Percentiles rank a stretch among this genome's conserved stretches.
These are phyloP conservation scores for Lineus longissimus DNA, from an alignment of 1,140 invertebrate species.

Conservation along the genomic window DNA sequence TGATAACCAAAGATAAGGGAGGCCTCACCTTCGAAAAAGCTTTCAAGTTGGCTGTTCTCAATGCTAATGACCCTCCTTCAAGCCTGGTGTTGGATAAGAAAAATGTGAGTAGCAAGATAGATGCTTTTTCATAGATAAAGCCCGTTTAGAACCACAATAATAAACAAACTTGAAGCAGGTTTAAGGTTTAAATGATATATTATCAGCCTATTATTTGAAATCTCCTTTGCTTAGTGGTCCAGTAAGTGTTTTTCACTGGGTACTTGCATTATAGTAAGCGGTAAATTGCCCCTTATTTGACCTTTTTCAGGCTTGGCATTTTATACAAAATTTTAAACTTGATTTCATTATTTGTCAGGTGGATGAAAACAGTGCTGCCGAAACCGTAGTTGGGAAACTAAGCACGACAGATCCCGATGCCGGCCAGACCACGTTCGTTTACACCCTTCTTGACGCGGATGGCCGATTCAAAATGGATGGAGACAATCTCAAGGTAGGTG, in stretches of 20 bases:
- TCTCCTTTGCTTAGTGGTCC: too few relatives aligned
- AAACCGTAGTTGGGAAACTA: constrained; percentile 19
- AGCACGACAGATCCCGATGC: constrained; percentile 25
- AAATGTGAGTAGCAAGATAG: constrained; percentile 11
- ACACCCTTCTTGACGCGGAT: constrained; percentile 15
- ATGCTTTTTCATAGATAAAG: too few relatives aligned
- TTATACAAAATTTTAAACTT: neutral
- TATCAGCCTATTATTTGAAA: too few relatives aligned
- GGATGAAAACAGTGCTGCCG: constrained; percentile 16
- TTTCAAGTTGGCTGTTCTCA: constrained; percentile 12
- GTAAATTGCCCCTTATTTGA: neutral
- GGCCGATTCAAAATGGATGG: constrained; percentile 17
- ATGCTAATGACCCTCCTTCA: constrained; percentile 21
- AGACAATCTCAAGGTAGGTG: constrained; percentile 16
- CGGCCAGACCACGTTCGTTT: constrained; percentile 16
- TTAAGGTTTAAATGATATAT: too few relatives aligned
- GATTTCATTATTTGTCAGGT: constrained; percentile 13
- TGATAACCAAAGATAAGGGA: constrained; percentile 15
- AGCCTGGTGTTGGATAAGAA: constrained; percentile 14
- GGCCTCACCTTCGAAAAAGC: constrained; percentile 14
- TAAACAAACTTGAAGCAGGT: too few relatives aligned
- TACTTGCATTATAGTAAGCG: neutral
- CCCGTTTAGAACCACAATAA: too few relatives aligned
- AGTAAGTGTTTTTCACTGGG: neutral
- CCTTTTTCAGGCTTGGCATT: too few relatives aligned